Conservation (phyloP, 2,888 invertebrate genomes). For the Nephrotoma appendiculata region DNA sequence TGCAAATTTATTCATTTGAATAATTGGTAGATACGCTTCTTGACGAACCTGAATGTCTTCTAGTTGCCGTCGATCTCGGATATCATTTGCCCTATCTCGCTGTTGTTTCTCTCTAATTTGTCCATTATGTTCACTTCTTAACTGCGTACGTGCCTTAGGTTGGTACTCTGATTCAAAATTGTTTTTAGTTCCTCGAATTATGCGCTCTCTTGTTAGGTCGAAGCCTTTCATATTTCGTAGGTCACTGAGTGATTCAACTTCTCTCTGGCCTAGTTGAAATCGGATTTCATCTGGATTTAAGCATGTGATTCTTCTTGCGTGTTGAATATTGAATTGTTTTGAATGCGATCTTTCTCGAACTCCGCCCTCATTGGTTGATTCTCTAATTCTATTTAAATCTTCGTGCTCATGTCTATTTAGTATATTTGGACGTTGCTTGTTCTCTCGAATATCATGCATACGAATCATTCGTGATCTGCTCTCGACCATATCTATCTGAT, state of each 20-base stretch:
- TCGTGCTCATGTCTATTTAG: background rate
- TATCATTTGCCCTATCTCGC: background rate
- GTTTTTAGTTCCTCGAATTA: too few relatives aligned
- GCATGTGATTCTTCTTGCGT: too few relatives aligned
- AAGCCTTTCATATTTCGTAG: too few relatives aligned
- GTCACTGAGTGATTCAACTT: too few relatives aligned
- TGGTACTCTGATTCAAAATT: too few relatives aligned
- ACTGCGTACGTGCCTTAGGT: background rate
- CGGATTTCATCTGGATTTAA: too few relatives aligned
- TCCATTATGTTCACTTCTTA: background rate
- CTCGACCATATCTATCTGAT: too few relatives aligned
- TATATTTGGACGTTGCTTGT: background rate
- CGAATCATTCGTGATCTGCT: too few relatives aligned
- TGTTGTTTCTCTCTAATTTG: background rate
- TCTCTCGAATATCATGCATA: background rate
- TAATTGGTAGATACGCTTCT: background rate
- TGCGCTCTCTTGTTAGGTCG: too few relatives aligned
- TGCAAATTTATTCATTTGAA: background rate
- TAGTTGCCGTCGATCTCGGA: background rate
- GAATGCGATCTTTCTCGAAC: background rate
- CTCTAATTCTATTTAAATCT: background rate
- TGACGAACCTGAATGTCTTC: background rate
- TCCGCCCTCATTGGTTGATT: background rate
- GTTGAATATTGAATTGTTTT: too few relatives aligned
- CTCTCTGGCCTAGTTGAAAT: background rate